Conservation (phyloP, 2,113 vertebrate species). For the Montifringilla adamsi region DNA sequence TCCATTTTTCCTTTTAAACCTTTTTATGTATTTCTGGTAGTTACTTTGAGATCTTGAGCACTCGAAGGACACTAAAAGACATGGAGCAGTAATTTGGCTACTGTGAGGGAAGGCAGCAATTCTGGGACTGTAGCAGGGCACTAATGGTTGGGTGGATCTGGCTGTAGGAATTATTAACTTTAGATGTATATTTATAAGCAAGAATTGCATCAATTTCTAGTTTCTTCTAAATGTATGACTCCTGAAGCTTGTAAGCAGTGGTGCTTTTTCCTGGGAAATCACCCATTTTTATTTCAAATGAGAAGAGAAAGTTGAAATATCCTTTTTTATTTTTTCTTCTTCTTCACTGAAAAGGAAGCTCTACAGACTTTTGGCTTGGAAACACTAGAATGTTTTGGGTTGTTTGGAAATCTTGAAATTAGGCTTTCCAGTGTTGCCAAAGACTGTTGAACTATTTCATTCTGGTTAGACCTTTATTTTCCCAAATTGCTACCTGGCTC, state of each 20-base stretch:
- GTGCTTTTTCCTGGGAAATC: not conserved
- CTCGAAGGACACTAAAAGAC: not conserved
- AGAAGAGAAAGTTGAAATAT: not conserved
- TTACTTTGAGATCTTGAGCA: not conserved
- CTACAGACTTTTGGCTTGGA: not conserved
- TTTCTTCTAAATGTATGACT: not conserved
- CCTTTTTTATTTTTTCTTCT: accelerated
- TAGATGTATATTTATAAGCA: not conserved
- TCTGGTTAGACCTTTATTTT: not conserved
- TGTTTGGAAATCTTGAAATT: not conserved
- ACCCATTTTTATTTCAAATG: not conserved
- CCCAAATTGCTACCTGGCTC: not conserved
- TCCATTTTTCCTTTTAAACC: not conserved
- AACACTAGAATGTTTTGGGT: not conserved
- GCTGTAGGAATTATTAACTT: not conserved
- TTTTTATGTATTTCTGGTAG: not conserved
- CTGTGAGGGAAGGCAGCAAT: not conserved
- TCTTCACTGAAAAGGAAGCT: not conserved
- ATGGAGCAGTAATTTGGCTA: not conserved
- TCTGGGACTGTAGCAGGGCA: not conserved
- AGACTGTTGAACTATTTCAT: not conserved
- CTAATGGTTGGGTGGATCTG: not conserved
- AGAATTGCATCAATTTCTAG: not conserved
- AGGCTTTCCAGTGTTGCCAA: not conserved
- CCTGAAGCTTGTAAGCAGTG: not conserved